Evolutionary conservation across 2,113 vertebrate species (phyloP), one percentile per base, ranked within the genome.

Genomic region (Hippopotamus amphibius): DNA sequence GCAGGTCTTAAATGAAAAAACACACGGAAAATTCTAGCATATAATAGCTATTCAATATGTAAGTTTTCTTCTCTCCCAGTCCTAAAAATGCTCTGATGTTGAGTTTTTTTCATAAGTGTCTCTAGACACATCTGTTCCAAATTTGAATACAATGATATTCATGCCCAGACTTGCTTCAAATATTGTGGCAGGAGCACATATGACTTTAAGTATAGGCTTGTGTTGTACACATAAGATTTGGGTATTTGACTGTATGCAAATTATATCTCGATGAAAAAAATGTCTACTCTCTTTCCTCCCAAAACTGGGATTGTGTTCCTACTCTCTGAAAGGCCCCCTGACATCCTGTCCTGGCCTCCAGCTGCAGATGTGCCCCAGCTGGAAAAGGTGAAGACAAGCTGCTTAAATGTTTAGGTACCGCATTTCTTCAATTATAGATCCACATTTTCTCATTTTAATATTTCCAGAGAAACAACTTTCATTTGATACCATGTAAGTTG

Each of bases 101-200:
- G 50, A 86, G 74, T 81, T 57, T n/a, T 28, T 50, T 61, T 22
- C 37, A 92, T n/a, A 93, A 92, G 72, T 93, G 50, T 13, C 46
- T 88, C 66, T 86, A 72, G 57, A 72, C 7, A 63, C 63, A 95
- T 91, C 85, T 97, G 53, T 37, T 97, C 82, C 66, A 79, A 81
- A 91, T 97, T 97, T 93, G 33, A 93, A 41, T 94, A 68, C 50
- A 95, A 90, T n/a, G 88, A 57, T 91, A 93, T 89, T 84, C 74
- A 97, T 48, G 89, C 19, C n/a, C 22, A 88, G 48, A 77, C 26
- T 91, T 85, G 26, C 55, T 96, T 93, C 66, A 93, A 92, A 94
- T 65, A 93, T 57, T 61, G 33, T 88, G 57, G 15, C 55, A 88
- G 33, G 82, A 88, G 7, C 89, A 85, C 55, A 33, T 68, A 68